Conservation (phyloP, 2,888 invertebrate genomes). For the Heliconius cydno region DNA sequence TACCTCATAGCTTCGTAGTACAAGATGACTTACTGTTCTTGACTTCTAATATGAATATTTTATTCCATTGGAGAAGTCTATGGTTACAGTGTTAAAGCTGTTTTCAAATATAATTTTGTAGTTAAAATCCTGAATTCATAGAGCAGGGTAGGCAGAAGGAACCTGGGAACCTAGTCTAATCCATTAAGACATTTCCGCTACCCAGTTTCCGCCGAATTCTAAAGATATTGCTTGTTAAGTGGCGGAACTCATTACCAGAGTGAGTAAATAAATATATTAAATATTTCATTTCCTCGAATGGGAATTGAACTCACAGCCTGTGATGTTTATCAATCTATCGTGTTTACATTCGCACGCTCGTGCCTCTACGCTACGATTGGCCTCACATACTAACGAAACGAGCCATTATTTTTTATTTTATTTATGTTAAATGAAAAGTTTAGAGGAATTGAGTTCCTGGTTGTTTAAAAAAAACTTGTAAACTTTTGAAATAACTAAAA, state of each 20-base stretch:
- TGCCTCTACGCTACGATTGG: no score
- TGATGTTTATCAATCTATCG: no score
- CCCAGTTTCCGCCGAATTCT: no score
- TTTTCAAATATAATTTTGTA: background rate
- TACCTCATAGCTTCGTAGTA: background rate
- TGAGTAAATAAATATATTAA: no score
- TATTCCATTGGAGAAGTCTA: background rate
- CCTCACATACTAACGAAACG: background rate
- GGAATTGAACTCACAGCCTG: no score
- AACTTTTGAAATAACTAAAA: background rate
- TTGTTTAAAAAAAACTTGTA: background rate
- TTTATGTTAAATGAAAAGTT: background rate
- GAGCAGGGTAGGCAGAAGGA: no score
- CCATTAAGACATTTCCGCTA: no score
- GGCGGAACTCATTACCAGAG: no score
- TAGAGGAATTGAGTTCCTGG: background rate
- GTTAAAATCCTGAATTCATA: background rate
- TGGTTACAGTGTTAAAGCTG: background rate
- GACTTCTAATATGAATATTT: constrained; percentile 20
- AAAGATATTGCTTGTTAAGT: no score
- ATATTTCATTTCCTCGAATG: no score
- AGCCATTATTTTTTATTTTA: background rate
- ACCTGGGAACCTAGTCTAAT: no score
- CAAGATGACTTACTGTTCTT: constrained; percentile 7
- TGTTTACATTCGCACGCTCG: no score